Evolutionary conservation across 2,113 vertebrate genomes (phyloP).

Genomic region (Chitala chitala): DNA sequence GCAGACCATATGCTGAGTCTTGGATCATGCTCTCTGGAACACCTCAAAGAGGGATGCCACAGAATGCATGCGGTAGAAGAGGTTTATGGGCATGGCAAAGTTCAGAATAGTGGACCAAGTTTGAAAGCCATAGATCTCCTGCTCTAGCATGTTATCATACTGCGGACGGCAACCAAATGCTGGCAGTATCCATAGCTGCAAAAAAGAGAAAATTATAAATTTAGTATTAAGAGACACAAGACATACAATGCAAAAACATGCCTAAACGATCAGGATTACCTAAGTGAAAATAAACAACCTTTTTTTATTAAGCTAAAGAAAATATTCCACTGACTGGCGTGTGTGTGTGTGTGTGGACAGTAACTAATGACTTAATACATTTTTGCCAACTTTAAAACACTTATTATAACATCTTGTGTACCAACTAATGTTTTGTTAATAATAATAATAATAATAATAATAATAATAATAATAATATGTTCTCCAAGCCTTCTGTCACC

Average conservation of each 20-base stretch:
- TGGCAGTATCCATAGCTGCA: constrained; percentile 86
- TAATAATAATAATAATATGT: too few relatives aligned
- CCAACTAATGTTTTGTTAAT: too few relatives aligned
- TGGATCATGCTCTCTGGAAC: constrained; percentile 74
- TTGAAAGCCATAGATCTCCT: constrained; percentile 84
- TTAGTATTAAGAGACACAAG: not conserved
- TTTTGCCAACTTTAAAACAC: too few relatives aligned
- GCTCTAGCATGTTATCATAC: constrained; percentile 89
- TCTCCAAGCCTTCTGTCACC: too few relatives aligned
- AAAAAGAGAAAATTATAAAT: not conserved
- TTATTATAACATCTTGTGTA: too few relatives aligned
- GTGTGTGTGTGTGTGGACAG: too few relatives aligned
- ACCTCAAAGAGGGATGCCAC: constrained; percentile 92
- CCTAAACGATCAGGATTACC: not conserved
- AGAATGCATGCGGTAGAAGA: constrained; percentile 97
- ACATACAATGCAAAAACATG: not conserved
- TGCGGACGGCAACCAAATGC: constrained; percentile 94
- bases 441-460: too few relatives aligned
- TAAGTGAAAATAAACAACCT: too few relatives aligned
- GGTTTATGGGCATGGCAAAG: constrained; percentile 88
- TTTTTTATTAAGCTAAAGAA: too few relatives aligned
- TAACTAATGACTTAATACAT: too few relatives aligned
- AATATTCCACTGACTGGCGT: too few relatives aligned
- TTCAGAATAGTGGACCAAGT: constrained; percentile 93
- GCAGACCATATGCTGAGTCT: not conserved